Evolutionary conservation across 2,797 vertebrate genomes (phyloP).

Genomic region (Limnodromus scolopaceus): DNA sequence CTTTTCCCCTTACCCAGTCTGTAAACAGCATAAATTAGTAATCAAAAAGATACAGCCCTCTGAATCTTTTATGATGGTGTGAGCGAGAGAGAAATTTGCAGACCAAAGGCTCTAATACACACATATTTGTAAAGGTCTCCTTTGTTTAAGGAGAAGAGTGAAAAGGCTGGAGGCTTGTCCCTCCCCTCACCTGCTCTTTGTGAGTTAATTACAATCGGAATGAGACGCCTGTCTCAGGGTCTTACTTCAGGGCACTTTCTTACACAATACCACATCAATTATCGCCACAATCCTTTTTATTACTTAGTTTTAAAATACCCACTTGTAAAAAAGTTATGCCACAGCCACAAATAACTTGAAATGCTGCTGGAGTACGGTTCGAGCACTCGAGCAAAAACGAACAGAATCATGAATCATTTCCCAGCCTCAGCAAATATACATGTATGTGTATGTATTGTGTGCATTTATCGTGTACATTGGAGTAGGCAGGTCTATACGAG

Average conservation of each 20-base stretch:
- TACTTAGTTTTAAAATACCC: constrained; percentile 53
- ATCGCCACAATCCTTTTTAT: constrained; percentile 50
- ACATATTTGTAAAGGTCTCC: constrained; percentile 54
- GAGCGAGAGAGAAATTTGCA: constrained; percentile 45
- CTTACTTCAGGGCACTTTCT: constrained; percentile 52
- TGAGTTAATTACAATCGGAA: constrained; percentile 66
- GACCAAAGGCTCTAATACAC: constrained; percentile 38
- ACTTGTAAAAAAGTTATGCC: constrained; percentile 31
- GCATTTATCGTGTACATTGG: background rate
- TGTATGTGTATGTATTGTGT: accelerated
- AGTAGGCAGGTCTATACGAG: background rate
- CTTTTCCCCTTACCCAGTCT: background rate
- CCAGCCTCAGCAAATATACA: background rate
- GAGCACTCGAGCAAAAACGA: no score
- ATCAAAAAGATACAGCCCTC: constrained; percentile 65
- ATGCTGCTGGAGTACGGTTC: background rate
- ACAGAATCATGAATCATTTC: no score
- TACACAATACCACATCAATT: constrained; percentile 5
- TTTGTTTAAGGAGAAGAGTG: constrained; percentile 58
- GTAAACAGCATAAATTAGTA: constrained; percentile 67
- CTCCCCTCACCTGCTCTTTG: constrained; percentile 38
- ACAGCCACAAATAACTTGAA: background rate
- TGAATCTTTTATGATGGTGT: constrained; percentile 63
- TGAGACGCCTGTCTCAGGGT: constrained; percentile 6
- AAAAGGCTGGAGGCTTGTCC: constrained; percentile 36